phyloP scores from a whole-genome alignment of 1,140 invertebrate genomes.

The Whitmania pigra region DNA sequence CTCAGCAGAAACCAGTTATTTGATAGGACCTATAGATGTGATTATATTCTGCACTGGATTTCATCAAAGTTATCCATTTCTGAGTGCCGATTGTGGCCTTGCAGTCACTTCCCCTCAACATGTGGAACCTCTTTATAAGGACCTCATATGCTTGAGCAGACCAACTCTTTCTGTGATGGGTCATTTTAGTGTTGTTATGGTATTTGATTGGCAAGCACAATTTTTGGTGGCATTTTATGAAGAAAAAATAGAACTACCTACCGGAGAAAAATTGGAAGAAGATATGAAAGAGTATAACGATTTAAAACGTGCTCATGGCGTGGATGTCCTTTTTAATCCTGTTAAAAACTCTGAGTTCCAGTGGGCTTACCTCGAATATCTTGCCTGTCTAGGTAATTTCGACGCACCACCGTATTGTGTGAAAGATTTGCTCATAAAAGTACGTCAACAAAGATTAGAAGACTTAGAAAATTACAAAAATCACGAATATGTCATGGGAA shows the following conservation, averaged over 20 bases:
- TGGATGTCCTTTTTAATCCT: constrained; percentile 52
- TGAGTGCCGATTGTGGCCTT: constrained; percentile 58
- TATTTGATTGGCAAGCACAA: constrained; percentile 70
- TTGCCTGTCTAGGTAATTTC: constrained; percentile 52
- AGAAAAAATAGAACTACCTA: constrained; percentile 53
- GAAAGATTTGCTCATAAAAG: background rate
- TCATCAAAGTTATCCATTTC: constrained; percentile 65
- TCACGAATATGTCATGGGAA: background rate
- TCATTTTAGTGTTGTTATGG: constrained; percentile 72
- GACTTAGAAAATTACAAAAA: background rate
- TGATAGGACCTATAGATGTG: no score
- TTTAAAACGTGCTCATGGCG: constrained; percentile 43
- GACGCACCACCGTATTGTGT: constrained; percentile 45
- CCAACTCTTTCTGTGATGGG: no score
- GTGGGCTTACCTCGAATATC: constrained; percentile 55
- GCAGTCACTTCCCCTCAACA: constrained; percentile 57
- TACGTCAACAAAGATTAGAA: background rate
- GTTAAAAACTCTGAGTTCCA: constrained; percentile 58
- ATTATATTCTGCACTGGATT: constrained; percentile 74
- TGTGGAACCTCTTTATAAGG: no score
- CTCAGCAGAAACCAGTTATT: no score
- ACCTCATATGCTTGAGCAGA: no score
- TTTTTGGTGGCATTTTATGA: constrained; percentile 57
- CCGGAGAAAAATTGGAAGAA: constrained; percentile 52
- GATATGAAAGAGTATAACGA: constrained; percentile 51